Percentiles rank a stretch among this genome's conserved stretches.
These are phyloP conservation scores for Rhodeus uyekii DNA, from an alignment of 2,797 vertebrate genomes.

Conservation along the genomic window DNA sequence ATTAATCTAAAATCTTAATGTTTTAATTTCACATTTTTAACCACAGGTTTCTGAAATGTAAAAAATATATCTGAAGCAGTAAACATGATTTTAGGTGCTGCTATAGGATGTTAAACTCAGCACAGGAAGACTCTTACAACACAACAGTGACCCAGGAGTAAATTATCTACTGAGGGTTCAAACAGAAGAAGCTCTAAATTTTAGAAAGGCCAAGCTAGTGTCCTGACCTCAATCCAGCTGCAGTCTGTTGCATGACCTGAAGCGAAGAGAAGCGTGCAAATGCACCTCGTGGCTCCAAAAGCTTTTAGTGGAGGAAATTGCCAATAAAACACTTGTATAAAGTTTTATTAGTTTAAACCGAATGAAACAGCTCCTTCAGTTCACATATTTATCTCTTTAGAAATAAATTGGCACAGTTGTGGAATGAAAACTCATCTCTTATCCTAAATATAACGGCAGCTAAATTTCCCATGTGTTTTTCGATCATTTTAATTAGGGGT, in stretches of 20 bases:
- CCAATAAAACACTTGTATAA: neutral
- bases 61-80: neutral
- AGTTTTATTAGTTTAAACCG: neutral
- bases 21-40: too few relatives aligned
- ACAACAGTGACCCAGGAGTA: neutral
- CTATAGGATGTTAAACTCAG: neutral
- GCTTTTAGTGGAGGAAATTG: neutral
- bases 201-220: neutral
- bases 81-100: neutral
- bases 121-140: neutral
- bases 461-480: neutral
- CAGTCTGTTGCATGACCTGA: neutral
- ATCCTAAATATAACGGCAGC: neutral
- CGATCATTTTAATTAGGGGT: neutral
- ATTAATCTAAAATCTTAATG: neutral
- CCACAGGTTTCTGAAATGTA: neutral
- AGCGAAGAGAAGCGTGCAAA: neutral
- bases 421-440: neutral
- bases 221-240: constrained; percentile 14
- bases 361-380: neutral
- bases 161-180: constrained; percentile 13
- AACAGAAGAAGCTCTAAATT: neutral
- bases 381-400: neutral
- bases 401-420: neutral
- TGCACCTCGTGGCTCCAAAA: neutral